phyloP scores from a whole-genome alignment of 2,797 vertebrate species.

The Sitta carolinensis region DNA sequence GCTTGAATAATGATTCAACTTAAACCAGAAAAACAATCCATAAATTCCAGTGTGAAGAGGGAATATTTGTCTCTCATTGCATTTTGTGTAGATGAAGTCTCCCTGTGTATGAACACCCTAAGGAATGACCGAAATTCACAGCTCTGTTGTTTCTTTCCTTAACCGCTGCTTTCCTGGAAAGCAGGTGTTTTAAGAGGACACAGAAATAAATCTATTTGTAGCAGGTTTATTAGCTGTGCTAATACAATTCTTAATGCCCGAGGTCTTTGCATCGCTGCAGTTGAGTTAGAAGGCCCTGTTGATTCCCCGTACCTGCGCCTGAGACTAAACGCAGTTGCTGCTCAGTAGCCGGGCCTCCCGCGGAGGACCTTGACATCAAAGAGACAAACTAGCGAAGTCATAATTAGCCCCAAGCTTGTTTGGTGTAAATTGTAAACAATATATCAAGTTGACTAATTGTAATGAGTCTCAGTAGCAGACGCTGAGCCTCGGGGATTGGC shows the following conservation, averaged over 20 bases:
- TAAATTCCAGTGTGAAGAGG: neutral
- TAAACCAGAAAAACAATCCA: neutral
- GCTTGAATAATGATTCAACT: neutral
- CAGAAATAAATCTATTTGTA: neutral
- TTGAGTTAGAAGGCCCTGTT: neutral
- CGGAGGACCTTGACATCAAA: slow-evolving; percentile 55
- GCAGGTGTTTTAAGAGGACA: neutral
- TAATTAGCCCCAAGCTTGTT: slow-evolving; percentile 69
- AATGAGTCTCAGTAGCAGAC: slow-evolving; percentile 63
- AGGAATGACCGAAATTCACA: neutral
- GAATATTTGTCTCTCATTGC: neutral
- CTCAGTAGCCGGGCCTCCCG: slow-evolving; percentile 37
- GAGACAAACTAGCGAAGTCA: slow-evolving; percentile 70
- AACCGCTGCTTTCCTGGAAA: neutral
- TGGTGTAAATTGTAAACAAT: slow-evolving; percentile 72
- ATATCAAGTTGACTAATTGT: slow-evolving; percentile 73
- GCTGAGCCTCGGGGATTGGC: slow-evolving; percentile 24
- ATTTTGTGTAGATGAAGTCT: neutral
- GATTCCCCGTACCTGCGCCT: slow-evolving; percentile 51
- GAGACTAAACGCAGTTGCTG: neutral
- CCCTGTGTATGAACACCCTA: neutral
- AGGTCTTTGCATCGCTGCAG: neutral
- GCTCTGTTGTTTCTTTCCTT: neutral
- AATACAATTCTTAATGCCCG: neutral
- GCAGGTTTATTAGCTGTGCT: neutral